Base-by-base conservation (phyloP, 1,140 invertebrate species). In the Mamestra configurata region DNA sequence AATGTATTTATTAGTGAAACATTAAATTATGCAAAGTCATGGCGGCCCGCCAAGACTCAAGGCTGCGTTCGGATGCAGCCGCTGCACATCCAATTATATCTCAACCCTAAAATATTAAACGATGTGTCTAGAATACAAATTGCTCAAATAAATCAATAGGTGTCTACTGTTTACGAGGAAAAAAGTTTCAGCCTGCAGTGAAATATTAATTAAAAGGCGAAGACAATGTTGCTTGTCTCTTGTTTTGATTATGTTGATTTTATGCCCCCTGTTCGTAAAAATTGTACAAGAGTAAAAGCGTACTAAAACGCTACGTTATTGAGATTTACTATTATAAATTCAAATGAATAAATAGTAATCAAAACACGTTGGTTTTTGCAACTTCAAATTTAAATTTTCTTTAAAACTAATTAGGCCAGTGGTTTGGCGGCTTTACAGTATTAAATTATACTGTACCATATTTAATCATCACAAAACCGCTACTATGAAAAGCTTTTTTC, bases 91-190 rank as follows among this genome's bases (percentile, higher is more conserved):
- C 91, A 94, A 94, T 94, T 94, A 94, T 90, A 89, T 88, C 86
- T 88, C 91, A 91, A 93, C 90, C 90, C 91, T 92, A 92, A 94
- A 94, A 92, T 94, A 94, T 94, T 88, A 89, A 91, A 82, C 81
- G 84, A 86, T 87, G 87, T 83, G 90, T 77, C 80, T 82, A 82
- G 89, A 88, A 91, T 94, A 90, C 82, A 87, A 92, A 93, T 90
- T 85, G 91, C 70, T 40, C 64, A 80, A 83, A 85, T 85, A 82
- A 85, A 88, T 86, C 84, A 88, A 86, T 86, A 81, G 40, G 20
- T 53, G 53, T 43, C 22, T 31, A 70, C 13, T 24, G 64, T 46
- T 18, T 66, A 40, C 61, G 24, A 68, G 22, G 66, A 49, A 64
- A 64, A 55, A 70, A 70, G 40, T 70, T 70, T 20, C 11, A 11